Base-by-base conservation (phyloP, 1,140 invertebrate genomes). In the Hycleus cichorii region DNA sequence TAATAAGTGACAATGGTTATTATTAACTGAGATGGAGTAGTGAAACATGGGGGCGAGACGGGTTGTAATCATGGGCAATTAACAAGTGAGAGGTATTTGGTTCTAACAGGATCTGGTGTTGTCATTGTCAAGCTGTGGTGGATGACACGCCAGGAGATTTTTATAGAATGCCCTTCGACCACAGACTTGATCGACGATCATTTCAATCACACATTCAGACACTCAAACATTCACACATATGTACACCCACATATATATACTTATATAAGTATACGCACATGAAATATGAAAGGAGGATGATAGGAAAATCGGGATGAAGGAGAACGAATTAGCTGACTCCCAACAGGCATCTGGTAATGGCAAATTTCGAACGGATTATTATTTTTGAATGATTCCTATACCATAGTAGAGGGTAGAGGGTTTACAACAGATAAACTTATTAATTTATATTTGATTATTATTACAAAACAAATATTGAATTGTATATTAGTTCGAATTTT, bases 1-100 rank as follows among this genome's bases (percentile, higher is more conserved):
- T 50, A 54, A 59, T 59, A 59, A 59, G 43, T 59, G 58, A 59
- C 58, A 59, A 59, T 59, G 51, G 58, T 59, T 59, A 59, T 59
- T 59, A 59, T 59, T 54, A 46, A 26, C 45, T 38, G 51, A 50
- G 50, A 32, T 32, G 32, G 32, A 32, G 40, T 50, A 46, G 58
- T 44, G 47, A 51, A 54, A 32, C 18, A 18, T 18, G 32, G 32
- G 50, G 58, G 51, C 27, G 50, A 47, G 50, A 54, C 43, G 58
- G 58, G 49, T 53, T 47, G 50, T 54, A 59, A 59, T 59, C 58
- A 59, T 51, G 51, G 58, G 49, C 58, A 59, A 59, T 59, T 59
- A 59, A 59, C 58, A 47, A 49, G 50, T 32, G 58, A 59, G 58
- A 59, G 58, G 51, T 59, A 59, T 59, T 51, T 59, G 58, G 45